Percentiles rank a stretch among this genome's conserved stretches.
phyloP scores from a whole-genome alignment of 2,113 vertebrate species.

The Gasterosteus nipponicus region DNA sequence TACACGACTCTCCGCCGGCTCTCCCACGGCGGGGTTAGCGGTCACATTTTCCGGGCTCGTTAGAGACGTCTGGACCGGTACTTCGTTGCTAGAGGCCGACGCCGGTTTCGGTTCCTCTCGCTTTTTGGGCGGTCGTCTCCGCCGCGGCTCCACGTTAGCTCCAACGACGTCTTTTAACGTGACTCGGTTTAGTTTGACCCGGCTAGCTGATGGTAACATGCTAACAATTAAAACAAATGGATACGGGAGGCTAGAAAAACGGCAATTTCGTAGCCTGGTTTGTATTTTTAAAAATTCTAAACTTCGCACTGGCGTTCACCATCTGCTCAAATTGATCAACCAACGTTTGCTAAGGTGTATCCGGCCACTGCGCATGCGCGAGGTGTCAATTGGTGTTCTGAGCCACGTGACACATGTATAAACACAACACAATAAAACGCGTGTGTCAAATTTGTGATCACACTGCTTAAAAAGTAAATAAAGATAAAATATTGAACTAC shows the following conservation, averaged over 20 bases:
- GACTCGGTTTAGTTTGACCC: conserved; percentile 48
- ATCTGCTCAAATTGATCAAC: background rate
- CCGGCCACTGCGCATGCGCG: conserved; percentile 34
- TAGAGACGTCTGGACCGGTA: background rate
- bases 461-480: too few relatives aligned
- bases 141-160: conserved; percentile 13
- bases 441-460: too few relatives aligned
- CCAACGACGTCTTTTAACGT: conserved; percentile 25
- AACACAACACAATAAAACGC: background rate
- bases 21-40: background rate
- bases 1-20: background rate
- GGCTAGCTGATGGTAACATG: conserved; percentile 39
- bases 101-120: background rate
- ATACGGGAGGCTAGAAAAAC: background rate
- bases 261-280: too few relatives aligned
- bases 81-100: background rate
- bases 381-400: background rate
- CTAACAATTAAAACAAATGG: background rate
- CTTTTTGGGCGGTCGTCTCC: conserved; percentile 6
- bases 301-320: background rate
- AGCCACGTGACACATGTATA: background rate
- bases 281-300: background rate
- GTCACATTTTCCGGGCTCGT: background rate
- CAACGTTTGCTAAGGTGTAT: background rate
- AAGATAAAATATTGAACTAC: too few relatives aligned